Evolutionary conservation across 1,140 invertebrate species (phyloP).

Genomic region (Drosophila kohkoa): DNA sequence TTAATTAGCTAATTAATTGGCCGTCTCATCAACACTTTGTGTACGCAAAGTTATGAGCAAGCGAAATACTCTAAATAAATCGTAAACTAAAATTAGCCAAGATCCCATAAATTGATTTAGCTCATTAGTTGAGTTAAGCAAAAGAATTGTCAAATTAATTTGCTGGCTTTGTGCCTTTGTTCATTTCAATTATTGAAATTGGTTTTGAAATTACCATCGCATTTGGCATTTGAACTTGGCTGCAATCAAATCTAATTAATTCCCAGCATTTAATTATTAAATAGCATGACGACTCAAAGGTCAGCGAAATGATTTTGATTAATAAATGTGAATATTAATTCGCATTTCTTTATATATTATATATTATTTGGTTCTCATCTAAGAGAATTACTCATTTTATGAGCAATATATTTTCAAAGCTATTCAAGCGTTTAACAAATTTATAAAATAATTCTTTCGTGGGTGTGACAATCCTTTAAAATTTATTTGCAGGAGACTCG

Average conservation of each 20-base stretch:
- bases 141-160: constrained; percentile 59
- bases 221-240: constrained; percentile 18
- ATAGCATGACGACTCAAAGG: constrained; percentile 8
- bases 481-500: neutral
- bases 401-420: too few species aligned
- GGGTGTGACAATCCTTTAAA: neutral
- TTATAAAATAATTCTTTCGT: neutral
- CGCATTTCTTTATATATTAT: neutral
- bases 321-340: neutral
- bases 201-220: constrained; percentile 8
- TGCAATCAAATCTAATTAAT: constrained; percentile 41
- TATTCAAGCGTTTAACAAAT: neutral
- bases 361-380: neutral
- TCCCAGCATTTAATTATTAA: constrained; percentile 11
- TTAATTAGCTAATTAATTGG: constrained; percentile 79
- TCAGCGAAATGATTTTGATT: neutral
- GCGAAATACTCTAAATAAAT: constrained; percentile 47
- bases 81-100: constrained; percentile 47
- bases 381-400: neutral
- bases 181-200: constrained; percentile 58
- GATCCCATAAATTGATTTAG: constrained; percentile 48
- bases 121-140: constrained; percentile 31
- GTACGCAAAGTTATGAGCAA: constrained; percentile 36
- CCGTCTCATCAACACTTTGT: constrained; percentile 46
- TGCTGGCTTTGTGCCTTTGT: constrained; percentile 31